Evolutionary conservation across 30 jellyfish, hydroid and myxozoan species (phyloP).

Genomic region (Aurelia coerulea): DNA sequence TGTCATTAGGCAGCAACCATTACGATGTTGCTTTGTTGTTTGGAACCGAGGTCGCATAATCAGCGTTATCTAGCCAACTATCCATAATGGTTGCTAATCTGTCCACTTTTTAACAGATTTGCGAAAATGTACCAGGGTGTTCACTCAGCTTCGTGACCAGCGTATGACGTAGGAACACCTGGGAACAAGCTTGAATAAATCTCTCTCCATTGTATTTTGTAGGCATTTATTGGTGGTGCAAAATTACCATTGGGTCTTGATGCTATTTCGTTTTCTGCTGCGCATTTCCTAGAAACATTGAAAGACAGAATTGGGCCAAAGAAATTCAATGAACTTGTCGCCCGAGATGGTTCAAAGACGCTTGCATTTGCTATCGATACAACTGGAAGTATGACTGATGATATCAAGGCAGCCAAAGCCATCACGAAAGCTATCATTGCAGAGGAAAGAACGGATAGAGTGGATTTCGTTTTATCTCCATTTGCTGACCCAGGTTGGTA

Average conservation of each 20-base stretch:
- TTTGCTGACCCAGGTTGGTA: slow-evolving; percentile 85
- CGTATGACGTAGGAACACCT: no score
- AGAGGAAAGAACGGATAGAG: slow-evolving; percentile 67
- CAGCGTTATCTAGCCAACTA: no score
- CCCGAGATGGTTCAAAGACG: slow-evolving; percentile 85
- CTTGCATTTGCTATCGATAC: slow-evolving; percentile 86
- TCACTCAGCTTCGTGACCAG: no score
- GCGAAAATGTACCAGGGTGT: no score
- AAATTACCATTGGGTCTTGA: slow-evolving; percentile 41
- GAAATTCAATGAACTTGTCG: slow-evolving; percentile 60
- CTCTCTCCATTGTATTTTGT: not conserved
- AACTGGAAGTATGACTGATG: slow-evolving; percentile 91
- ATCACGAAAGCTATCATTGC: slow-evolving; percentile 82
- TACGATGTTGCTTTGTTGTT: no score
- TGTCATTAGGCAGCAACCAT: no score
- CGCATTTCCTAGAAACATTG: slow-evolving; percentile 60
- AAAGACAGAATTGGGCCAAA: slow-evolving; percentile 69
- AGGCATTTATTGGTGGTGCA: slow-evolving; percentile 25
- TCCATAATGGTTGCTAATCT: no score
- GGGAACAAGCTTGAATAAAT: not conserved
- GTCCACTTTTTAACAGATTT: no score
- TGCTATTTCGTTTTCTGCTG: slow-evolving; percentile 75
- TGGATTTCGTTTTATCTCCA: slow-evolving; percentile 87
- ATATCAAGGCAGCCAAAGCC: slow-evolving; percentile 84
- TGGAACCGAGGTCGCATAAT: no score